Percentiles rank a stretch among this genome's conserved stretches.
Evolutionary conservation across 2,113 vertebrate genomes (phyloP).

Genomic region (Neomonachus schauinslandi): DNA sequence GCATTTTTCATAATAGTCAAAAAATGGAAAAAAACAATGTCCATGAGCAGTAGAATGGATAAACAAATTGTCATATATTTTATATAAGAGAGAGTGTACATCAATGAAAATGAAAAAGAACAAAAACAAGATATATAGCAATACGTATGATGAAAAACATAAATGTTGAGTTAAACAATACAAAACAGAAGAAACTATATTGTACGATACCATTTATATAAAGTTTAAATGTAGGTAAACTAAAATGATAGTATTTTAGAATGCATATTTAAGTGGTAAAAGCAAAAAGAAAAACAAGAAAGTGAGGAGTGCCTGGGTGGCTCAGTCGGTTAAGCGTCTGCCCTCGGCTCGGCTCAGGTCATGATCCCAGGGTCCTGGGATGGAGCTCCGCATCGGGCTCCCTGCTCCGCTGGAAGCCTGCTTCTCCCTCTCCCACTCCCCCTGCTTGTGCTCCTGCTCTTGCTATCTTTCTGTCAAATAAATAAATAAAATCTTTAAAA

Average conservation of each 20-base stretch:
- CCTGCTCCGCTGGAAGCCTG: too few relatives aligned
- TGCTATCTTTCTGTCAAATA: too few relatives aligned
- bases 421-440: too few relatives aligned
- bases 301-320: too few relatives aligned
- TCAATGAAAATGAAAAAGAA: background rate
- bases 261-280: background rate
- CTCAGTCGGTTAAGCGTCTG: too few relatives aligned
- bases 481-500: too few relatives aligned
- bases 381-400: too few relatives aligned
- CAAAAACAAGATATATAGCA: background rate
- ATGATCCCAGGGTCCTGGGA: too few relatives aligned
- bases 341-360: too few relatives aligned
- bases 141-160: background rate
- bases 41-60: background rate
- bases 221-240: background rate
- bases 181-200: background rate
- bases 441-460: too few relatives aligned
- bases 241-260: background rate
- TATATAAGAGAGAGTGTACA: background rate
- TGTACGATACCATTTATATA: background rate
- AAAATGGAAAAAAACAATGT: background rate
- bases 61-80: background rate
- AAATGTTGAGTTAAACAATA: background rate
- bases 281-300: background rate
- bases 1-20: background rate